These are phyloP conservation scores for Irena cyanogastra DNA, from an alignment of 2,113 vertebrate genomes.

Conservation along the genomic window DNA sequence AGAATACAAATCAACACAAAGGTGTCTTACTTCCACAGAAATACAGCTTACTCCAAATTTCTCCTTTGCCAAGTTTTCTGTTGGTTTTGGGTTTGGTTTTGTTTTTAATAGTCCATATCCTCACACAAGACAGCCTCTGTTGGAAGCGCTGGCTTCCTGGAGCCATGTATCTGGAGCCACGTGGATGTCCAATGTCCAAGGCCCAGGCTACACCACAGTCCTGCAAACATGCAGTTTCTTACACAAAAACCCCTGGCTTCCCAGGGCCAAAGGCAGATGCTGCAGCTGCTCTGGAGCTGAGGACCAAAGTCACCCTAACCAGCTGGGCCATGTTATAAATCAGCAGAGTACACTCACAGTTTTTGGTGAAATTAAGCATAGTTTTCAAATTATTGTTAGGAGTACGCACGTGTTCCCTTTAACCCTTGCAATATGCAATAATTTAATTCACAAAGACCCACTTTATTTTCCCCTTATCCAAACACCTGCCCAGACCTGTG, in stretches of 20 bases:
- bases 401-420: background rate
- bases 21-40: background rate
- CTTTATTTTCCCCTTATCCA: background rate
- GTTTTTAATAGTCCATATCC: background rate
- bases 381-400: background rate
- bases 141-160: background rate
- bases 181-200: rapidly evolving
- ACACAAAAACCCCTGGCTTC: background rate
- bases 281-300: background rate
- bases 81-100: background rate
- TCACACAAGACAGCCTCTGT: background rate
- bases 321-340: background rate
- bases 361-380: background rate
- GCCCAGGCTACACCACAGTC: background rate
- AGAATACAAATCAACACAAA: background rate
- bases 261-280: background rate
- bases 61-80: background rate
- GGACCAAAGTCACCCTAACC: background rate
- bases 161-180: background rate
- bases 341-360: background rate
- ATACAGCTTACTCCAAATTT: background rate
- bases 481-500: background rate
- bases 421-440: background rate
- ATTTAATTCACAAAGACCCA: background rate
- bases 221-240: background rate